phyloP scores from a whole-genome alignment of 1,140 invertebrate genomes.

The Drosophila ogumai region DNA sequence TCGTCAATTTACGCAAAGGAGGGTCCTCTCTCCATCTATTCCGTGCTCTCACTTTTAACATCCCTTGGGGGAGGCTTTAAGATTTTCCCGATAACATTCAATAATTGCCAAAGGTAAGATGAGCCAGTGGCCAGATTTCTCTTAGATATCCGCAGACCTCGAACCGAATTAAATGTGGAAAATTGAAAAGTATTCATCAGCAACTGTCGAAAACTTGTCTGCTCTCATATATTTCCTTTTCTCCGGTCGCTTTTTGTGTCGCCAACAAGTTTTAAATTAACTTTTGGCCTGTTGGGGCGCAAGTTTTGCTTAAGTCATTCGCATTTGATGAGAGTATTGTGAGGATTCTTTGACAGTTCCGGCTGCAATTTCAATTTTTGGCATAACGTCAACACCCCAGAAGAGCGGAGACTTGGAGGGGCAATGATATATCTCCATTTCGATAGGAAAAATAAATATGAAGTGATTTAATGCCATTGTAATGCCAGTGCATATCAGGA shows the following conservation, averaged over 20 bases:
- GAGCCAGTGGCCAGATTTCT: neutral
- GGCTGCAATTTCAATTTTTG: constrained; percentile 38
- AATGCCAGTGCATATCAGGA: constrained; percentile 9
- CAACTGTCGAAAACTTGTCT: constrained; percentile 48
- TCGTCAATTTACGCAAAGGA: constrained; percentile 72
- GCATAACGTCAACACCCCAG: neutral
- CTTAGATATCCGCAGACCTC: neutral
- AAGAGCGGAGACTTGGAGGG: neutral
- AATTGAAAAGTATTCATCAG: constrained; percentile 39
- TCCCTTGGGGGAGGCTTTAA: constrained; percentile 17
- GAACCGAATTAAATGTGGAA: constrained; percentile 10
- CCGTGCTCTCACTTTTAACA: constrained; percentile 1
- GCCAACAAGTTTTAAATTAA: constrained; percentile 60
- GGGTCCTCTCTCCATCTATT: neutral
- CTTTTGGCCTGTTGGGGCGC: constrained; percentile 44
- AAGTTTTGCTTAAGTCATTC: constrained; percentile 37
- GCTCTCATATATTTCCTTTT: constrained; percentile 15
- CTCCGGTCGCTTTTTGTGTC: constrained; percentile 19
- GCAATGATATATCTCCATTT: constrained; percentile 2
- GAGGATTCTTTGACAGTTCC: constrained; percentile 46
- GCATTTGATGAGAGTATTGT: constrained; percentile 45
- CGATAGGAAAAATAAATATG: constrained; percentile 20
- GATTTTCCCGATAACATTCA: constrained; percentile 17
- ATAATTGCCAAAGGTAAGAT: constrained; percentile 16
- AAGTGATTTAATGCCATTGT: constrained; percentile 1